A percentile compares a stretch with the other conserved stretches of the same genome.
These are phyloP conservation scores for Hypolimnas misippus DNA, from an alignment of 2,888 invertebrate species.

Conservation along the genomic window DNA sequence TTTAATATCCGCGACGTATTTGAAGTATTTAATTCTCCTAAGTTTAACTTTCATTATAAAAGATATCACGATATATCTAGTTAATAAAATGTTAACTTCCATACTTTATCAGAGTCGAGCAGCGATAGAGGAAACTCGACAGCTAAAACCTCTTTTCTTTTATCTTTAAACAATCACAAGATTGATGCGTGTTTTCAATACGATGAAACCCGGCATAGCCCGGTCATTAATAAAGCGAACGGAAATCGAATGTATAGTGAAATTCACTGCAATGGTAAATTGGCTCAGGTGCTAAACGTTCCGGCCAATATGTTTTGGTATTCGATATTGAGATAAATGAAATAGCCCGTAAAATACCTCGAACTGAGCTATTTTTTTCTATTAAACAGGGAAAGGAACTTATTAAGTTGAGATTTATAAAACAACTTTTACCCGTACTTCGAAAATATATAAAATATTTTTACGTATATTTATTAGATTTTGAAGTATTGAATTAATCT, in stretches of 20 bases:
- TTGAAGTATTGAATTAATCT: not conserved
- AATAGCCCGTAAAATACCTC: slow-evolving; percentile 35
- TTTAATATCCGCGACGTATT: not conserved
- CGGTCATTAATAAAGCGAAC: slow-evolving; percentile 46
- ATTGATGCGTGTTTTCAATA: slow-evolving; percentile 41
- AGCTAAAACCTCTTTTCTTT: slow-evolving; percentile 37
- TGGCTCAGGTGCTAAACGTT: slow-evolving; percentile 49
- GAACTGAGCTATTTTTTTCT: slow-evolving; percentile 18
- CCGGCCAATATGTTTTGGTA: slow-evolving; percentile 46
- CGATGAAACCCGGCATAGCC: slow-evolving; percentile 39
- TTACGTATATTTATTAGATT: not conserved
- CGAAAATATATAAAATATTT: not conserved
- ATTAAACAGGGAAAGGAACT: slow-evolving; percentile 3
- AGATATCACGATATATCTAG: not conserved
- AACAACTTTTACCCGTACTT: not conserved
- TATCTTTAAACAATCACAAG: slow-evolving; percentile 32
- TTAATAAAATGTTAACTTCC: slow-evolving; percentile 4
- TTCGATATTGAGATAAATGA: slow-evolving; percentile 46
- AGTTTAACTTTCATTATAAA: not conserved
- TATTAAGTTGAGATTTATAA: slow-evolving; percentile 12
- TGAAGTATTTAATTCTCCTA: not conserved
- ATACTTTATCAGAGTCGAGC: not conserved
- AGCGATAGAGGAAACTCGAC: slow-evolving; percentile 33
- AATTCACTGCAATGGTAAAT: slow-evolving; percentile 43
- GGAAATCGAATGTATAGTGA: slow-evolving; percentile 45